Conservation (phyloP, 2,888 invertebrate species). For the Sepiola atlantica region DNA sequence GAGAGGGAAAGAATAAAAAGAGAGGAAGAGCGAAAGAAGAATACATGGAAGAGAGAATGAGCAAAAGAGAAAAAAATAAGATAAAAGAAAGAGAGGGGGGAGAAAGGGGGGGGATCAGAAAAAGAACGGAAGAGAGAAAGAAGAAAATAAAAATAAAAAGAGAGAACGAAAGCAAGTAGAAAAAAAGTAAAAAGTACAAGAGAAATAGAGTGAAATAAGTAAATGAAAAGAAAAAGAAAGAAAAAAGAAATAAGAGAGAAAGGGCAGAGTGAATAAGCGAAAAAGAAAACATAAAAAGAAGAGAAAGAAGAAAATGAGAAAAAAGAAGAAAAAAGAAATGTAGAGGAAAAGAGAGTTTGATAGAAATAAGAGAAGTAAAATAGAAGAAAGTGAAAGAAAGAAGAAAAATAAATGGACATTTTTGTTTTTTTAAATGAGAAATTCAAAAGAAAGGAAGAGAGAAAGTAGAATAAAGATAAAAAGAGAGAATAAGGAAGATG, state of each 20-base stretch:
- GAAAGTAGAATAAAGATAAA: background rate
- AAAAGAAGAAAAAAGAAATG: background rate
- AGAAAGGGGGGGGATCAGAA: background rate
- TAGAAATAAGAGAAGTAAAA: background rate
- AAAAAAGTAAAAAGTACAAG: background rate
- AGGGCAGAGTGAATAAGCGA: accelerated
- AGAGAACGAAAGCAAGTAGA: background rate
- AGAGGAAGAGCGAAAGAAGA: background rate
- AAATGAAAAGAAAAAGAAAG: background rate
- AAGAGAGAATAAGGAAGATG: background rate
- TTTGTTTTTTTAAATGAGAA: no score
- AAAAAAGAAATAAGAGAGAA: background rate
- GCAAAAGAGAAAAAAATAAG: no score
- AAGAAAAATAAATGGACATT: background rate
- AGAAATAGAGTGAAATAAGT: background rate
- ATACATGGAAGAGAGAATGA: background rate
- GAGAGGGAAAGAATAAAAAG: background rate
- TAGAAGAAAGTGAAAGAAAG: background rate
- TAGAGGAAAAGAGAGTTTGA: no score
- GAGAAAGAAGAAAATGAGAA: background rate
- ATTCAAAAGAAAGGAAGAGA: background rate
- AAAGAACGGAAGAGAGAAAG: background rate
- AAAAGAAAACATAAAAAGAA: background rate
- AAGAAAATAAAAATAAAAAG: background rate
- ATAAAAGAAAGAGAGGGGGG: background rate